Evolutionary conservation across 2,888 invertebrate genomes (phyloP), one percentile per base, ranked within the genome.

Genomic region (Sisyra terminalis): DNA sequence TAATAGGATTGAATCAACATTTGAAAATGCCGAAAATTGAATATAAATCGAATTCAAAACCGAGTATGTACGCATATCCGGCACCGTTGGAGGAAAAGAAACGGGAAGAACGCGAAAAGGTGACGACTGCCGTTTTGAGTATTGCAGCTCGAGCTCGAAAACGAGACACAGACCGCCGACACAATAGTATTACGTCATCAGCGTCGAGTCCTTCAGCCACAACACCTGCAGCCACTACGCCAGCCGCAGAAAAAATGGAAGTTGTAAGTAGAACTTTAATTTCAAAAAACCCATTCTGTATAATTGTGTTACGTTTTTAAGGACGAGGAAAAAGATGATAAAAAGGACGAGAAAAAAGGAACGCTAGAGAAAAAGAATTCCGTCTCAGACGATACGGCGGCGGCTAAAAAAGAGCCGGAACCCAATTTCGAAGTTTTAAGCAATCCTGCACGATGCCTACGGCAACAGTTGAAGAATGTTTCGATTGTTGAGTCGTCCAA

Each of bases 71-170:
- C 58, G 97, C 96, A 0, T 99, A 99, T 57, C 96, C 97, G 1
- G 88, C 97, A 7, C 82, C 94, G 0, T 65, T 98, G 44, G 97
- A 98, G 65, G 96, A 97, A 60, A 97, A 98, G 69, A 97, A 97
- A 66, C 89, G 94, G 31, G 94, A 96, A 58, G 92, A 93, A 60
- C 78, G 90, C 29, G 97, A 98, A 61, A 90, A 97, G 57, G 94
- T 98, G 2, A 92, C 94, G 45, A 97, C 97, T 4, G 98, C 97
- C 2, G 90, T 98, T 2, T 70, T 98, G 39, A 93, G 93, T 56
- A 96, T 96, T 55, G 96, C 97, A 0, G 94, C 93, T 1, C 80
- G 93, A 48, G 90, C 85, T 46, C 79, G 86, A 54, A 76, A 86
- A 53, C 79, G 92, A 50, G 89, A 90, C 57, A 83, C 85, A 45